Evolutionary conservation across 2,888 invertebrate genomes (phyloP).

Genomic region (Cistogaster globosa): DNA sequence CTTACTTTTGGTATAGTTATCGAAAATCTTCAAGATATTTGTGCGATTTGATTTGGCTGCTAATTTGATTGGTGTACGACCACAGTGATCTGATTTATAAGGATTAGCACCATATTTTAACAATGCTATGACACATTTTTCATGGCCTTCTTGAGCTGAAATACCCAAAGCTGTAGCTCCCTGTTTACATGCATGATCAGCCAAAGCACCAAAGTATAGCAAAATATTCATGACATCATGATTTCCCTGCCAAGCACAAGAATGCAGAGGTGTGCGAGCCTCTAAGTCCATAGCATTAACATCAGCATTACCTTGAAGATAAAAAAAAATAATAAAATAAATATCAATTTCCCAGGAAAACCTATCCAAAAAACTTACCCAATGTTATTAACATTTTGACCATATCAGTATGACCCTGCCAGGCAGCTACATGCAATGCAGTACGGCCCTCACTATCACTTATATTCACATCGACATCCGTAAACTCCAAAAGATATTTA

Average conservation of each 20-base stretch:
- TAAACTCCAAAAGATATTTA: conserved; percentile 90
- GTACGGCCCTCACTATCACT: conserved; percentile 96
- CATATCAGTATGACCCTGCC: conserved; percentile 98
- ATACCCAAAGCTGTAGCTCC: conserved; percentile 98
- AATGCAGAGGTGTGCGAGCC: conserved; percentile 94
- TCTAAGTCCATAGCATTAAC: conserved; percentile 95
- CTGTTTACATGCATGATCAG: conserved; percentile 96
- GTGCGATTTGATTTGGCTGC: conserved; percentile 96
- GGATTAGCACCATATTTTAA: conserved; percentile 94
- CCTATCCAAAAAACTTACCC: conserved; percentile 80
- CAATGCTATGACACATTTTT: conserved; percentile 93
- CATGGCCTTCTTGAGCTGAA: conserved; percentile 97
- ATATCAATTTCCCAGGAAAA: neutral
- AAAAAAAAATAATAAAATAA: conserved; percentile 9
- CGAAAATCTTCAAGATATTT: conserved; percentile 90
- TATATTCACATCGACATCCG: conserved; percentile 91
- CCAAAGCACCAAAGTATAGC: conserved; percentile 90
- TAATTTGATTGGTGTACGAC: conserved; percentile 93
- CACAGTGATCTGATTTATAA: conserved; percentile 92
- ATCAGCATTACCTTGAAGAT: conserved; percentile 88
- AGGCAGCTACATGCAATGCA: conserved; percentile 94
- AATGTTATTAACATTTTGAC: conserved; percentile 91
- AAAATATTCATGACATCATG: conserved; percentile 91
- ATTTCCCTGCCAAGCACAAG: conserved; percentile 98
- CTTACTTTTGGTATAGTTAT: conserved; percentile 86